Conservation (phyloP, 2,113 vertebrate species). For the Antennarius striatus region DNA sequence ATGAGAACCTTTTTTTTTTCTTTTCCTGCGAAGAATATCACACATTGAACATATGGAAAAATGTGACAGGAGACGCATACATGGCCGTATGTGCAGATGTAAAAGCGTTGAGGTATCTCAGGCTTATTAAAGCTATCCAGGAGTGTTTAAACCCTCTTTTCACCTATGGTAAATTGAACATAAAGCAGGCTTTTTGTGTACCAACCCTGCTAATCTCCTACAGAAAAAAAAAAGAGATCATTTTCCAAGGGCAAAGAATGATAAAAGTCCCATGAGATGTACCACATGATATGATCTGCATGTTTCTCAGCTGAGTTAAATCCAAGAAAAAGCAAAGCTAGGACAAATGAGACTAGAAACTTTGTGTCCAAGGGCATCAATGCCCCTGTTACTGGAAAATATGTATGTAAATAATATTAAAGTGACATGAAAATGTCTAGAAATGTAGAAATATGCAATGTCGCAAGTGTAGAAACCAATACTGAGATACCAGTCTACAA, state of each 20-base stretch:
- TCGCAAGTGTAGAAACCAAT: too few relatives aligned
- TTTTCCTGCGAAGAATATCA: constrained; percentile 17
- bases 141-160: constrained; percentile 32
- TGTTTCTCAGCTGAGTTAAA: not conserved
- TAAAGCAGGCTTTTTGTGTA: constrained; percentile 13
- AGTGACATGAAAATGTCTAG: too few relatives aligned
- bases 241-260: constrained; percentile 17
- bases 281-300: not conserved
- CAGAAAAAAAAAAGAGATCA: constrained; percentile 19
- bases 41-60: constrained; percentile 57
- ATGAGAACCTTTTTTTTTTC: constrained; percentile 9
- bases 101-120: constrained; percentile 26
- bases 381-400: too few relatives aligned
- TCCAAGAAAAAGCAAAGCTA: too few relatives aligned
- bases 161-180: constrained; percentile 26
- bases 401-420: too few relatives aligned
- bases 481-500: too few relatives aligned
- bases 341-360: too few relatives aligned
- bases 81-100: constrained; percentile 38
- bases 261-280: constrained; percentile 9
- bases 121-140: constrained; percentile 35
- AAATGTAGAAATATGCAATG: too few relatives aligned
- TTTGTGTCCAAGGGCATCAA: too few relatives aligned
- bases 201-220: not conserved
- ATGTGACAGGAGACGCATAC: constrained; percentile 58